Evolutionary conservation across 2,113 vertebrate genomes (phyloP).

Genomic region (Corapipo altera): DNA sequence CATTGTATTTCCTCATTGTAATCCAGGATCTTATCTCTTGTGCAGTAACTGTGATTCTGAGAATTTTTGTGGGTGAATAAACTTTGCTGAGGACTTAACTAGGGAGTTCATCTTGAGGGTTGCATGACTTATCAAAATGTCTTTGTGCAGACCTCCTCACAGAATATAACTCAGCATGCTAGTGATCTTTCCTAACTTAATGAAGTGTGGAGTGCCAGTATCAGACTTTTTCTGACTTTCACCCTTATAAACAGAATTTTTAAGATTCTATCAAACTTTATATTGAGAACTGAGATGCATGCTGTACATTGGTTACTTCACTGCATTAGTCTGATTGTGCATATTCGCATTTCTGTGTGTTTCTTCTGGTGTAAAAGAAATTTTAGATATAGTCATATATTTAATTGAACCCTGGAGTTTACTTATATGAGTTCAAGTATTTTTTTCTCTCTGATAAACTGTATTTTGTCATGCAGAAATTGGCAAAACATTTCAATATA

Average conservation of each 20-base stretch:
- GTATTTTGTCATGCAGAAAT: neutral
- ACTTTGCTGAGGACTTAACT: neutral
- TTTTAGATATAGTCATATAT: neutral
- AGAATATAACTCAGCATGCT: neutral
- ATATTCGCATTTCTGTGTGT: neutral
- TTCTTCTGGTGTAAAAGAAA: neutral
- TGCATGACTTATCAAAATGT: slow-evolving; percentile 1
- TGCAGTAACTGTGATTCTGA: neutral
- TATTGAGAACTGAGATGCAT: neutral
- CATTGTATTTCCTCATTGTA: neutral
- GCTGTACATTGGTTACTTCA: neutral
- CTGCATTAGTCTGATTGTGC: neutral
- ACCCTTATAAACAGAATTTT: slow-evolving; percentile 4
- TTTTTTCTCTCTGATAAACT: neutral
- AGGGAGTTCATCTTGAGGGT: neutral
- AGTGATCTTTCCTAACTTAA: neutral
- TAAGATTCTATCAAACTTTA: neutral
- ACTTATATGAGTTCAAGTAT: neutral
- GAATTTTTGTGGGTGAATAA: neutral
- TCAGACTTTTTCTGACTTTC: neutral
- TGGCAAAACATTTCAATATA: neutral
- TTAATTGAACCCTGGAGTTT: slow-evolving; percentile 22
- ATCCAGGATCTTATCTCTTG: neutral
- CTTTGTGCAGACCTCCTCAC: neutral
- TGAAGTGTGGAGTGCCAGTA: neutral